Percentiles rank a stretch among this genome's conserved stretches.
These are phyloP conservation scores for Capromys pilorides DNA, from an alignment of 2,797 vertebrate genomes.

Conservation along the genomic window DNA sequence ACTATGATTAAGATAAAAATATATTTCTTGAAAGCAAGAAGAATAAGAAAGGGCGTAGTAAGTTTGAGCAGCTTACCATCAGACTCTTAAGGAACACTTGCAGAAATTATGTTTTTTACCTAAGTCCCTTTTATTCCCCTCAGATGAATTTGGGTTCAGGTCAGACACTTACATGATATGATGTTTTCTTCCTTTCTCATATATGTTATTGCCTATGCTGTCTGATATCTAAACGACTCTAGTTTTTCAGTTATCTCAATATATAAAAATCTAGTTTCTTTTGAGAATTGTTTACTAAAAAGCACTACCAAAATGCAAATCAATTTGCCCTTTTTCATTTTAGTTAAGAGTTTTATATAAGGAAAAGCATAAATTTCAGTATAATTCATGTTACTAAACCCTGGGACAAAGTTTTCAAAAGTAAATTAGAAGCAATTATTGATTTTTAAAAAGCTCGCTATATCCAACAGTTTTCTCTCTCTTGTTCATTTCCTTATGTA, in stretches of 20 bases:
- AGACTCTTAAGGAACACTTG: constrained; percentile 24
- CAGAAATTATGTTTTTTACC: not conserved
- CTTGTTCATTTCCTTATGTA: constrained; percentile 90
- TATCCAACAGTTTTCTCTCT: constrained; percentile 86
- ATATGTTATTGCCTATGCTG: not conserved
- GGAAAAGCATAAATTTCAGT: constrained; percentile 83
- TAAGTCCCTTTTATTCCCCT: not conserved
- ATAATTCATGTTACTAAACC: constrained; percentile 84
- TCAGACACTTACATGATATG: not conserved
- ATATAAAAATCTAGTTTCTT: constrained; percentile 26
- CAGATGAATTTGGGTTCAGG: constrained; percentile 42
- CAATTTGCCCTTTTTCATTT: constrained; percentile 29
- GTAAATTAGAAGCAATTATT: constrained; percentile 88
- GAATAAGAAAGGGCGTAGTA: not conserved
- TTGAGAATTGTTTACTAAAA: constrained; percentile 44
- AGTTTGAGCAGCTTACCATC: not conserved
- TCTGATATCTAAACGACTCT: constrained; percentile 21
- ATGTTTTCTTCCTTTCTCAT: constrained; percentile 23
- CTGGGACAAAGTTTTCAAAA: constrained; percentile 85
- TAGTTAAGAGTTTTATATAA: constrained; percentile 79
- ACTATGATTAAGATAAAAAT: constrained; percentile 23
- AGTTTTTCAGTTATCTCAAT: not conserved
- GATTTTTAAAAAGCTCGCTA: constrained; percentile 89
- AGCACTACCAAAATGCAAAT: constrained; percentile 46
- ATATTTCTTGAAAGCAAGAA: constrained; percentile 1